Base-by-base conservation (phyloP, 2,888 invertebrate species). In the Drosophila meridiana region DNA sequence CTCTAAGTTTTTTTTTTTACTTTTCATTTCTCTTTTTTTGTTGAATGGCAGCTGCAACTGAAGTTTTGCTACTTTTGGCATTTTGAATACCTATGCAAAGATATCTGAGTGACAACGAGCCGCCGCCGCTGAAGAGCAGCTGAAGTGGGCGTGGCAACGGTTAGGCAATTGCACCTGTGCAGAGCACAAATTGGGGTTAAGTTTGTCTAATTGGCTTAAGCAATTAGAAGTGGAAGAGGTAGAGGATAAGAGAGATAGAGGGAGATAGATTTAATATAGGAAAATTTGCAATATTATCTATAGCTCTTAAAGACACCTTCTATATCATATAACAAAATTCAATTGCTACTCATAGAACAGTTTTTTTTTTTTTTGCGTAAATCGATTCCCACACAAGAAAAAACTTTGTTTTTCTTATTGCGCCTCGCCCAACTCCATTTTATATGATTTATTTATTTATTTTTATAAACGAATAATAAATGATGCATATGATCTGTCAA, bases 151-250 rank as follows among this genome's bases (percentile, higher is more conserved):
- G 30, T 38, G 36, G 28, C 53, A 28, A 28, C 28, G 53, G 38
- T 8, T 38, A 28, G 34, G 64, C 48, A 52, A 69, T 43, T 56
- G 60, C 42, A 60, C 47, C 36, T 14, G 20, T 69, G 66, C 60
- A 32, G 38, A 64, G 38, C 40, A n/a, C 69, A 76, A 78, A 83
- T 86, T 80, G 82, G 76, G 89, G 86, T 88, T 88, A 88, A 82
- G 85, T 83, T 88, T 85, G 71, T 77, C 75, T 86, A 86, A 87
- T 88, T 87, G 88, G 83, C 81, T 81, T 77, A 81, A 79, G 79
- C 77, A 81, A 80, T 87, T 85, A 69, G 74, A 76, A n/a, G 8
- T 4, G 2, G n/a, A 14, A n/a, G n/a, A n/a, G 40, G n/a, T 7
- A 7, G 14, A n/a, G n/a, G 11, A 0, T 2, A 11, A 30, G 30